phyloP scores from a whole-genome alignment of 2,888 invertebrate species.

The Mycogona germanica region DNA sequence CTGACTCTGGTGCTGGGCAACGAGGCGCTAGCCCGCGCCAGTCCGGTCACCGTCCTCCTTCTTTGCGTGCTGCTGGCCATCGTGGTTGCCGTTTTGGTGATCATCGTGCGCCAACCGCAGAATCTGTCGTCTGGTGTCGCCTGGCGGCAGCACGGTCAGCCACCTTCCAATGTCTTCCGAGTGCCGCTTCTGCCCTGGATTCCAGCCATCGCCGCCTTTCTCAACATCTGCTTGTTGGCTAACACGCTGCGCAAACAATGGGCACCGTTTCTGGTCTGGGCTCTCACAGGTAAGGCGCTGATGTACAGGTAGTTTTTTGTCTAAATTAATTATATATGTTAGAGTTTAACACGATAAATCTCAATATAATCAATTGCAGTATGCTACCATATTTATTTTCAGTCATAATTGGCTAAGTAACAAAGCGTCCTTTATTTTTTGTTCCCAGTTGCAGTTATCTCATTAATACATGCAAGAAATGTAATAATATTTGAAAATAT shows the following conservation, averaged over 20 bases:
- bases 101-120: slow-evolving; percentile 23
- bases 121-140: slow-evolving; percentile 17
- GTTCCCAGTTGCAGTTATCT: too few species aligned
- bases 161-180: slow-evolving; percentile 41
- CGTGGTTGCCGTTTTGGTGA: slow-evolving; percentile 20
- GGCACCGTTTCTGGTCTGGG: slow-evolving; percentile 11
- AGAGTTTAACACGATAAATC: too few species aligned
- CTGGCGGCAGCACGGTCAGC: not conserved
- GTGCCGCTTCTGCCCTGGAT: slow-evolving; percentile 69
- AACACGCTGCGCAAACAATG: slow-evolving; percentile 12
- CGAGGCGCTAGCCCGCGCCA: not conserved
- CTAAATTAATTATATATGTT: not conserved
- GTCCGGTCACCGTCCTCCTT: slow-evolving; percentile 6
- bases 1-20: slow-evolving; percentile 10
- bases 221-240: slow-evolving; percentile 65
- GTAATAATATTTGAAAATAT: too few species aligned
- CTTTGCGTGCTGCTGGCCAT: slow-evolving; percentile 13
- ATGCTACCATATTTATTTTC: too few species aligned
- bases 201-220: slow-evolving; percentile 63
- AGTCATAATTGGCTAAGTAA: too few species aligned
- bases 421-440: too few species aligned
- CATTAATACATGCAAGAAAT: too few species aligned
- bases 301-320: not conserved
- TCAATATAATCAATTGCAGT: too few species aligned
- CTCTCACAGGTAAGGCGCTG: slow-evolving; percentile 3